Evolutionary conservation across 2,797 vertebrate species (phyloP).

Genomic region (Coilia nasus): DNA sequence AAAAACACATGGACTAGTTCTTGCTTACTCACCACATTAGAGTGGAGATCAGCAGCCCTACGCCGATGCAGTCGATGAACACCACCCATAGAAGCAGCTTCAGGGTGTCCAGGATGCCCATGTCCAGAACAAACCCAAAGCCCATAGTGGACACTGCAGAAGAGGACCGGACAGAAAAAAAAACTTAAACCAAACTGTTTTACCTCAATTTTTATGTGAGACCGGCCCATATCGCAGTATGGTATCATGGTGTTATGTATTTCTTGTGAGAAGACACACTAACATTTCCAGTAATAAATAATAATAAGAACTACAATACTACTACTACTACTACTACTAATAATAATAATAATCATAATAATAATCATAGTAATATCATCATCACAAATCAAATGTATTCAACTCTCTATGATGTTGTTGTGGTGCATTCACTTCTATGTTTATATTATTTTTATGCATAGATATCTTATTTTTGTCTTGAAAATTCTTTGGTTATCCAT

Average conservation of each 20-base stretch:
- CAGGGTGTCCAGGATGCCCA: conserved; percentile 89
- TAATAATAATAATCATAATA: too few species aligned
- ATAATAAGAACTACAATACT: too few species aligned
- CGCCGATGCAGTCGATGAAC: conserved; percentile 94
- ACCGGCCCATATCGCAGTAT: too few species aligned
- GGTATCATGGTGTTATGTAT: too few species aligned
- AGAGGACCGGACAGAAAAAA: background rate
- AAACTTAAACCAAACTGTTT: background rate
- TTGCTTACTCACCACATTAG: conserved; percentile 90
- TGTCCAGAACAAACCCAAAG: conserved; percentile 93
- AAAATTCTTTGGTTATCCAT: conserved; percentile 23
- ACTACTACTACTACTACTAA: too few species aligned
- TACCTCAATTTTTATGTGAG: too few species aligned
- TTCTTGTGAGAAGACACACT: background rate
- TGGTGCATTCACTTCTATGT: conserved; percentile 24
- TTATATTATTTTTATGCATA: conserved; percentile 4
- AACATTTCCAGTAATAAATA: background rate
- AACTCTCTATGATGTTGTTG: conserved; percentile 7
- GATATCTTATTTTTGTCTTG: conserved; percentile 37
- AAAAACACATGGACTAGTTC: background rate
- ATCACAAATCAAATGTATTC: background rate
- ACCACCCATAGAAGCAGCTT: conserved; percentile 97
- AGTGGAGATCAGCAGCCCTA: conserved; percentile 94
- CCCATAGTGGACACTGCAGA: conserved; percentile 90
- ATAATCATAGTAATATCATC: too few species aligned